phyloP scores from a whole-genome alignment of 2,888 invertebrate species.

The Pseudococcus viburni region DNA sequence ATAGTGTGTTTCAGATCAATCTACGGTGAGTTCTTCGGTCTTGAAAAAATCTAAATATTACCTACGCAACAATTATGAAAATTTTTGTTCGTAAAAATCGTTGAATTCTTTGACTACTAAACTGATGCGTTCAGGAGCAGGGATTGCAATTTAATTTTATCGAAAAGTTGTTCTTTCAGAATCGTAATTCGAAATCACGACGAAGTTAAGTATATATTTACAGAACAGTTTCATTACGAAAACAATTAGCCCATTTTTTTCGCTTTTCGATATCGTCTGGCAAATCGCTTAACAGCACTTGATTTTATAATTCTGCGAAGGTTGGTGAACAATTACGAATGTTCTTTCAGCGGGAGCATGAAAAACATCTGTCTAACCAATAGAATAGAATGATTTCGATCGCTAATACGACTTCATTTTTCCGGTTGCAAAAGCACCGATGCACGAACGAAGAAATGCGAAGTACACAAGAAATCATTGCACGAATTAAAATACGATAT shows the following conservation, averaged over 20 bases:
- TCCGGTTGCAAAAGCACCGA: constrained; percentile 64
- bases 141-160: constrained; percentile 41
- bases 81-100: constrained; percentile 56
- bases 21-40: constrained; percentile 17
- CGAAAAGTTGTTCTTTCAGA: constrained; percentile 53
- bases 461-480: constrained; percentile 66
- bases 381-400: constrained; percentile 61
- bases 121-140: background rate
- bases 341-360: constrained; percentile 47
- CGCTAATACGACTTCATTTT: constrained; percentile 59
- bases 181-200: constrained; percentile 28
- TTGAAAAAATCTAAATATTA: constrained; percentile 44
- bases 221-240: background rate
- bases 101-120: constrained; percentile 42
- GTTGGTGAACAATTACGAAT: constrained; percentile 25
- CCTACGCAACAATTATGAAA: constrained; percentile 52
- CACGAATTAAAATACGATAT: constrained; percentile 63
- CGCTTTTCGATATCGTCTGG: constrained; percentile 27
- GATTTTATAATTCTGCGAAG: background rate
- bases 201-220: background rate
- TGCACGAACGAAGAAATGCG: constrained; percentile 68
- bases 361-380: constrained; percentile 59
- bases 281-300: constrained; percentile 4
- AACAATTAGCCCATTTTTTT: constrained; percentile 58
- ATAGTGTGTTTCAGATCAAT: constrained; percentile 33